Conservation (phyloP, 2,113 vertebrate species). For the Ophthalmolycus amberensis region DNA sequence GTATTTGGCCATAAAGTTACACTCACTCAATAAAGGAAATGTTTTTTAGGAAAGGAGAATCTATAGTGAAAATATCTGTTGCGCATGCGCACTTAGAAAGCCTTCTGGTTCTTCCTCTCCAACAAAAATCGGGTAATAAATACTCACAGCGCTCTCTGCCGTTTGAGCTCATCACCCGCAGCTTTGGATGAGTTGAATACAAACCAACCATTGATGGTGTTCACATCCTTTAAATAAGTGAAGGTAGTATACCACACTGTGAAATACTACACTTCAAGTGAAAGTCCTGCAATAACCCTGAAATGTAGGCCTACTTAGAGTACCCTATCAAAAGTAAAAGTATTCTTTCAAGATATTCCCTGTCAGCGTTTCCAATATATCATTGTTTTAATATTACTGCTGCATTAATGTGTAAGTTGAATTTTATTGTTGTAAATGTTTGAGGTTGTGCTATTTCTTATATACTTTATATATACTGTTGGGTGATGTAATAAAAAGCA, state of each 20-base stretch:
- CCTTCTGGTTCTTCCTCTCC: not conserved
- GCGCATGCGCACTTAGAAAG: constrained; percentile 51
- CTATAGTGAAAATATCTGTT: not conserved
- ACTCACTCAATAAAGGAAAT: constrained; percentile 25
- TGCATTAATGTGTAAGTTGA: not conserved
- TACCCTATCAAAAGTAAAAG: no score
- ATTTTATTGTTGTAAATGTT: not conserved
- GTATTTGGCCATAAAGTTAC: constrained; percentile 87
- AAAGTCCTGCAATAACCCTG: no score
- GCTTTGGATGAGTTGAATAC: not conserved
- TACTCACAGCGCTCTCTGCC: constrained; percentile 24
- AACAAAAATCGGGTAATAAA: not conserved
- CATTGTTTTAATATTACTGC: not conserved
- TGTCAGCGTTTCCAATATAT: not conserved
- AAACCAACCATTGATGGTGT: no score
- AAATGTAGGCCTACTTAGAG: no score
- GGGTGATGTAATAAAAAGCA: no score
- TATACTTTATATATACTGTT: not conserved
- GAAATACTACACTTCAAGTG: no score
- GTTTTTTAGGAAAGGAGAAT: not conserved
- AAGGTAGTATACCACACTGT: not conserved
- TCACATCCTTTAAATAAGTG: not conserved
- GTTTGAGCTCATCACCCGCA: not conserved
- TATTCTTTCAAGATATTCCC: not conserved
- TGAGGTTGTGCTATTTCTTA: not conserved